Percentiles rank a stretch among this genome's conserved stretches.
Evolutionary conservation across 1,140 invertebrate species (phyloP).

Genomic region (Delia radicum): DNA sequence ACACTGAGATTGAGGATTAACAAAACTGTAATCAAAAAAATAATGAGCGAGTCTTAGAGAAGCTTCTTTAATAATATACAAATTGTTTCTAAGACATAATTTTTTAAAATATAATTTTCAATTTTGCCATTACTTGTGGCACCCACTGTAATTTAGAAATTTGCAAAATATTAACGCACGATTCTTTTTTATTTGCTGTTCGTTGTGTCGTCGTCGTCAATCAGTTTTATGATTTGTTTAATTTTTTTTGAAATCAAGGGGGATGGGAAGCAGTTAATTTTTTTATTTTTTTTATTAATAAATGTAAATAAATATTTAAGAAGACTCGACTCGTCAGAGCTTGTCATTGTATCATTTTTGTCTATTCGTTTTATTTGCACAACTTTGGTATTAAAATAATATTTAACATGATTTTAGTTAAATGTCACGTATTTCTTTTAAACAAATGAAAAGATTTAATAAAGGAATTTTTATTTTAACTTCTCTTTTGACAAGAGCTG

Average conservation of each 20-base stretch:
- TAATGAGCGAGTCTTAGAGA: too few relatives aligned
- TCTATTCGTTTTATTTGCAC: not conserved
- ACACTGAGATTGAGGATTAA: too few relatives aligned
- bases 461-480: not conserved
- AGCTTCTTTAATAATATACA: too few relatives aligned
- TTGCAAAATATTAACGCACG: not conserved
- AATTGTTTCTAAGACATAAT: too few relatives aligned
- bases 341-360: not conserved
- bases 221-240: conserved; percentile 28
- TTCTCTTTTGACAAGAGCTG: too few relatives aligned
- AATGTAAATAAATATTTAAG: conserved; percentile 19
- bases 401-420: conserved; percentile 25
- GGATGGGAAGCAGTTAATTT: not conserved
- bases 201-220: conserved; percentile 13
- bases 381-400: conserved; percentile 4
- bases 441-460: not conserved
- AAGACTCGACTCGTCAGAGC: not conserved
- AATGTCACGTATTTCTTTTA: conserved; percentile 8
- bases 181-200: conserved; percentile 12
- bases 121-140: too few relatives aligned
- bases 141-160: not conserved
- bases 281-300: not conserved
- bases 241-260: not conserved
- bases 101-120: too few relatives aligned
- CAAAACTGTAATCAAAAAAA: too few relatives aligned